A percentile compares a stretch with the other conserved stretches of the same genome.
phyloP scores from a whole-genome alignment of 2,113 vertebrate genomes.

The Trematocara marginatum region DNA sequence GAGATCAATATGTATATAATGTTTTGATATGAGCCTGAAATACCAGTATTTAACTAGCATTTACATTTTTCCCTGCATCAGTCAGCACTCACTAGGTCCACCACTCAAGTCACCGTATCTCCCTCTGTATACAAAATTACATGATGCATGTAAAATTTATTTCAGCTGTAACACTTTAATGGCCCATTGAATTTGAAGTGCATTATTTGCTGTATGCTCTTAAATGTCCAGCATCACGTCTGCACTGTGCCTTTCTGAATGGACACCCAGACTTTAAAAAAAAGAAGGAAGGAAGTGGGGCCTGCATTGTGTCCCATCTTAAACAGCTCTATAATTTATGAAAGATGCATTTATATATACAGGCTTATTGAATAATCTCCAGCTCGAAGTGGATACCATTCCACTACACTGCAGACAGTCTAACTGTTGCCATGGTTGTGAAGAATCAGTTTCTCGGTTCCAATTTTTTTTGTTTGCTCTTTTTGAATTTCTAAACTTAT shows the following conservation, averaged over 20 bases:
- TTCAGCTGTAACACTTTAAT: not conserved
- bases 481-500: not conserved
- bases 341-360: conserved; percentile 9
- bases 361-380: conserved; percentile 3
- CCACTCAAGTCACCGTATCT: not conserved
- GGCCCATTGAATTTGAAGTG: not conserved
- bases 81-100: not conserved
- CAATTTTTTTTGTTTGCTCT: not conserved
- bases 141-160: not conserved
- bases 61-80: not conserved
- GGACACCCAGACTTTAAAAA: not conserved
- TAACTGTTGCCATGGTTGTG: not conserved
- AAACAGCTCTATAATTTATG: not conserved
- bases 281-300: not conserved
- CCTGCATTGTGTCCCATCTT: not conserved
- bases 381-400: not conserved
- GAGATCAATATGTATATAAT: not conserved
- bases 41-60: not conserved
- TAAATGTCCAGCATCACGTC: not conserved
- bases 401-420: not conserved
- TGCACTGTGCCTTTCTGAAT: not conserved
- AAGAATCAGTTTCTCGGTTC: not conserved
- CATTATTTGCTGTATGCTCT: not conserved
- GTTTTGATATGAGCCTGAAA: not conserved
- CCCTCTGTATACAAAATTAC: not conserved